Percentiles rank a stretch among this genome's conserved stretches.
Evolutionary conservation across 2,888 invertebrate species (phyloP).

Genomic region (Trypoxylon attenuatum): DNA sequence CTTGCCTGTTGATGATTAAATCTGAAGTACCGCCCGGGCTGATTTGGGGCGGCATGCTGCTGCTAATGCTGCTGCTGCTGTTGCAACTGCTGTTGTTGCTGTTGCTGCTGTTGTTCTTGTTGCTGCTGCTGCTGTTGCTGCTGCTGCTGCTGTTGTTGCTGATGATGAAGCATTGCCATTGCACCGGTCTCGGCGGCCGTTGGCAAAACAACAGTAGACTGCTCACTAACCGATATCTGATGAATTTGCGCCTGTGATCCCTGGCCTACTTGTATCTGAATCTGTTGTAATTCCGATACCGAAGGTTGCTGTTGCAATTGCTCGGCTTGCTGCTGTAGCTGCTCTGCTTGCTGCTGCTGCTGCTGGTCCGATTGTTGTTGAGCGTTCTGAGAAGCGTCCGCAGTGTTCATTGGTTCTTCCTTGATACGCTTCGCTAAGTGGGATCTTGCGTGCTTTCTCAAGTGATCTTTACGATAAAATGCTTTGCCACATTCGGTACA

Average conservation of each 20-base stretch:
- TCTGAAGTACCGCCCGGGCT: slow-evolving; percentile 63
- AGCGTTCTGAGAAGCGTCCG: slow-evolving; percentile 72
- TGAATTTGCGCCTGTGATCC: slow-evolving; percentile 73
- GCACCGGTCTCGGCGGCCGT: slow-evolving; percentile 75
- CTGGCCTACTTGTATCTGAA: slow-evolving; percentile 69
- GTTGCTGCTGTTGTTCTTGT: slow-evolving; percentile 67
- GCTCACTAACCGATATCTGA: slow-evolving; percentile 71
- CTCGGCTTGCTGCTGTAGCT: slow-evolving; percentile 60
- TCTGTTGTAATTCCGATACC: slow-evolving; percentile 54
- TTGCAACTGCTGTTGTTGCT: slow-evolving; percentile 58
- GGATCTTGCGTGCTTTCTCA: slow-evolving; percentile 86
- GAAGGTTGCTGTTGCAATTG: slow-evolving; percentile 69
- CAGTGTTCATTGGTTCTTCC: slow-evolving; percentile 76
- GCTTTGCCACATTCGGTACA: slow-evolving; percentile 87
- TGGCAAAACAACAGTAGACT: slow-evolving; percentile 77
- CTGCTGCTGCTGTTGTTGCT: slow-evolving; percentile 68
- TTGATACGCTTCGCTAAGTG: slow-evolving; percentile 86
- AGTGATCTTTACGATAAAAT: slow-evolving; percentile 87
- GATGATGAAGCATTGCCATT: slow-evolving; percentile 73
- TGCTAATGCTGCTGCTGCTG: slow-evolving; percentile 64
- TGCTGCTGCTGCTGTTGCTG: slow-evolving; percentile 67
- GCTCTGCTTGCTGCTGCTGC: slow-evolving; percentile 56
- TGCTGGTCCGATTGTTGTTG: slow-evolving; percentile 69
- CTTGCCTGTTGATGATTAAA: slow-evolving; percentile 63
- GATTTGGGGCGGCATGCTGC: slow-evolving; percentile 62